These are phyloP conservation scores for Hydrozoanthus tunicans DNA, from an alignment of 64 coral and sea anemone genomes.

Conservation along the genomic window DNA sequence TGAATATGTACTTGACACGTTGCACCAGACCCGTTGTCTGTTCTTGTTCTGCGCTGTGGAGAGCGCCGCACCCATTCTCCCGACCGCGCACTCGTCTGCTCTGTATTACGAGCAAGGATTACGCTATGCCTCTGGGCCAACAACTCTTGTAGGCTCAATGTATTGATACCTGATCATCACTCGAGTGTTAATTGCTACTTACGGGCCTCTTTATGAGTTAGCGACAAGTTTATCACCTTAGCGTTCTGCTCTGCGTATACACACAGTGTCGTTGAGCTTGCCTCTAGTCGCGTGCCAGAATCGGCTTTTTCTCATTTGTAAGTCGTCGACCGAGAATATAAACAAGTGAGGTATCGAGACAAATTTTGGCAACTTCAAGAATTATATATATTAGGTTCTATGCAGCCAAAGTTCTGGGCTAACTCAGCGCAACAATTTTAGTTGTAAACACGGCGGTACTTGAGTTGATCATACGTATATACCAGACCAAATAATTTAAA, in stretches of 20 bases:
- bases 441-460: slow-evolving; percentile 36
- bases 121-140: slow-evolving; percentile 62
- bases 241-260: neutral
- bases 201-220: slow-evolving; percentile 63
- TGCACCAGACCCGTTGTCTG: slow-evolving; percentile 41
- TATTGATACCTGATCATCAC: slow-evolving; percentile 63
- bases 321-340: neutral
- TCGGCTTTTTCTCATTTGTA: neutral
- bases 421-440: slow-evolving; percentile 4
- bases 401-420: too few relatives aligned
- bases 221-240: slow-evolving; percentile 64
- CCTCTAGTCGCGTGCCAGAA: neutral
- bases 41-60: neutral
- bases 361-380: neutral
- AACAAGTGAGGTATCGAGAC: slow-evolving; percentile 3
- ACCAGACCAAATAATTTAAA: slow-evolving; percentile 21
- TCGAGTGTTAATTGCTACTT: slow-evolving; percentile 65
- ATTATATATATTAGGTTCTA: slow-evolving; percentile 2
- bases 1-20: slow-evolving; percentile 49
- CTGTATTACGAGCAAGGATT: slow-evolving; percentile 26
- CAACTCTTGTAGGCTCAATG: slow-evolving; percentile 28
- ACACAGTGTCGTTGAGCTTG: slow-evolving; percentile 17
- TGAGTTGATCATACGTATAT: neutral
- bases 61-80: slow-evolving; percentile 48
- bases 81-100: slow-evolving; percentile 39